Base-by-base conservation (phyloP, 2,888 invertebrate genomes). In the Chrysolina americana region DNA sequence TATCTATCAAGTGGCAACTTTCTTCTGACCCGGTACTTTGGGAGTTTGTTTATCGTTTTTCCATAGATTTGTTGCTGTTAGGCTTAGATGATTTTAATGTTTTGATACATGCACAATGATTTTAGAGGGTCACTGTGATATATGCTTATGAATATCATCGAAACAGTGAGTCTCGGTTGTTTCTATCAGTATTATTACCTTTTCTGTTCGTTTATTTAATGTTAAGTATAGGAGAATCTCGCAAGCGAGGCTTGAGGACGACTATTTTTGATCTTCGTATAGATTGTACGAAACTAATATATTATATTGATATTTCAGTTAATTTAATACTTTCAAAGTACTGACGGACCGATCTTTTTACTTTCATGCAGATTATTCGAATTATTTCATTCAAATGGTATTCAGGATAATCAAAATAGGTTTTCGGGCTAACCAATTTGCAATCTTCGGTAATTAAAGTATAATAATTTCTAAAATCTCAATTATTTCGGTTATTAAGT, bases 171-270 rank as follows among this genome's bases (percentile, higher is more conserved):
- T 62, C 47, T 59, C 28, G 19, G 28, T 68, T 69, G 13, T 63
- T 69, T 47, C n/a, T n/a, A n/a, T n/a, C 69, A 69, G 69, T 69
- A 69, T 69, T 69, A 63, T 62, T n/a, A 41, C 23, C n/a, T 41
- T 3, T 41, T 21, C 47, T 44, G 21, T 41, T 68, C 2, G 56
- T 28, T 56, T 44, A 62, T 53, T 53, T 59, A 53, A 19, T 53
- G 13, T 36, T 28, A 15, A 36, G 6, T 1, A 23, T 56, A 21
- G 48, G 17, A 48, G 17, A 17, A n/a, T 48, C 19, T 21, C 21
- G 19, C 11, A 6, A 21, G 13, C 17, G 11, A 21, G 17, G 9
- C 19, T 21, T 19, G 19, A 53, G 13, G 17, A 21, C 1, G 48
- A 50, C 17, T 21, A 1, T 53, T 21, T 53, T 53, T 53, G 21